These are phyloP conservation scores for Platysternon megacephalum DNA, from an alignment of 2,113 vertebrate genomes.

Conservation along the genomic window DNA sequence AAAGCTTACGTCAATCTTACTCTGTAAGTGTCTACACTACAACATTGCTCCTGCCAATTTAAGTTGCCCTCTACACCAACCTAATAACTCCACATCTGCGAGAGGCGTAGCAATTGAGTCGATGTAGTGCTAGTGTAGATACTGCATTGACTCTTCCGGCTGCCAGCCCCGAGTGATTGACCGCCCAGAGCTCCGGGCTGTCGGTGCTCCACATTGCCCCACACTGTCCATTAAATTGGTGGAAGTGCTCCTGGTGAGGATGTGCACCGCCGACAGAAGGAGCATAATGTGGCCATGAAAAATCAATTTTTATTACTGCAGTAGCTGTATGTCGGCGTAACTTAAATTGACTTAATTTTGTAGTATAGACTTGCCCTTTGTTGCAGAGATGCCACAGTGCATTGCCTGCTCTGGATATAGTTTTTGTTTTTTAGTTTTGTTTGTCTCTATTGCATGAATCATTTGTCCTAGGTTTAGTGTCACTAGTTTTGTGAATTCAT, in stretches of 20 bases:
- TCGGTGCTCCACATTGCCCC: no score
- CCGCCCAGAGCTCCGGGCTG: no score
- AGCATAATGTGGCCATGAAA: neutral
- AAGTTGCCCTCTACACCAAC: neutral
- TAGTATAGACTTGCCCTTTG: neutral
- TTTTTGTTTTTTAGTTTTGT: neutral
- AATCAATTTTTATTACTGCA: neutral
- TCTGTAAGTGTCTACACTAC: neutral
- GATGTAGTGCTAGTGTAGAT: neutral
- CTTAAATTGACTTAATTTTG: neutral
- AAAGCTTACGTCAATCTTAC: neutral
- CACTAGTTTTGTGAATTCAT: slow-evolving; percentile 45
- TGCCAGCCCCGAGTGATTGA: no score
- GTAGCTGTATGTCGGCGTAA: neutral
- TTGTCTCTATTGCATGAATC: slow-evolving; percentile 42
- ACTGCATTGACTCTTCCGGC: neutral
- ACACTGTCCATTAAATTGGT: neutral
- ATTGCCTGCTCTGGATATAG: neutral
- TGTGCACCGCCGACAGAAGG: neutral
- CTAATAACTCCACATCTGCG: neutral
- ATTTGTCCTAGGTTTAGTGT: slow-evolving; percentile 14
- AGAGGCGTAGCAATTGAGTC: neutral
- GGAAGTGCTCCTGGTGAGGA: neutral
- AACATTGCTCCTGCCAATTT: neutral
- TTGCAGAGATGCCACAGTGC: neutral